Evolutionary conservation across 2,888 invertebrate species (phyloP), one percentile per base, ranked within the genome.

Genomic region (Calliopum simillimum): DNA sequence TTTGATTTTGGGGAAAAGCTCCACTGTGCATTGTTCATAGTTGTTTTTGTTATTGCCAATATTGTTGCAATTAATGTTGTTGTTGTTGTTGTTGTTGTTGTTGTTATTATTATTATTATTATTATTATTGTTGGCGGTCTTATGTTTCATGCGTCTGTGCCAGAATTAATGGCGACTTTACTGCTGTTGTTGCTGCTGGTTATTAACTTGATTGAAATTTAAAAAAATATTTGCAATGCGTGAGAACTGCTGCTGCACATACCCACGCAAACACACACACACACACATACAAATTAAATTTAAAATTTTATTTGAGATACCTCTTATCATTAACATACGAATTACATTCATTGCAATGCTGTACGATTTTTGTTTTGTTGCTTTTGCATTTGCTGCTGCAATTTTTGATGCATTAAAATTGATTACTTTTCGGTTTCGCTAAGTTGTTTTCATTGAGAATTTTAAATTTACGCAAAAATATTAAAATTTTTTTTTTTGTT

Each of bases 161-260:
- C 19, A 64, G 64, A 64, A 64, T 51, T 41, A 43, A 43, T 64
- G 53, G 64, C 64, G 64, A 64, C 63, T n/a, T 25, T 16, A 33
- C 8, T 33, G 33, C 33, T 33, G 33, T 33, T 33, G 33, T 16
- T 62, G 44, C 43, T 59, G 2, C 12, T 63, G 63, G 19, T 25
- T 51, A 25, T 51, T 51, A 51, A 19, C 21, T 64, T 19, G 64
- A 19, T 59, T 41, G 12, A 33, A 33, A 33, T 33, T 33, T 8
- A 33, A 5, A 8, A 33, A 33, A 8, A 33, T 33, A 33, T 33
- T 33, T 33, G 33, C 33, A 33, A 33, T 33, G 33, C 33, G 33
- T 33, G 33, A 33, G 33, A 33, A 33, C 33, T 33, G 33, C 33
- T 6, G 33, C 33, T 8, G 33, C 5, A 4, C 33, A 33, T 33